A percentile compares a stretch with the other conserved stretches of the same genome.
phyloP scores from a whole-genome alignment of 2,888 invertebrate species.

The Dendrolimus pini region DNA sequence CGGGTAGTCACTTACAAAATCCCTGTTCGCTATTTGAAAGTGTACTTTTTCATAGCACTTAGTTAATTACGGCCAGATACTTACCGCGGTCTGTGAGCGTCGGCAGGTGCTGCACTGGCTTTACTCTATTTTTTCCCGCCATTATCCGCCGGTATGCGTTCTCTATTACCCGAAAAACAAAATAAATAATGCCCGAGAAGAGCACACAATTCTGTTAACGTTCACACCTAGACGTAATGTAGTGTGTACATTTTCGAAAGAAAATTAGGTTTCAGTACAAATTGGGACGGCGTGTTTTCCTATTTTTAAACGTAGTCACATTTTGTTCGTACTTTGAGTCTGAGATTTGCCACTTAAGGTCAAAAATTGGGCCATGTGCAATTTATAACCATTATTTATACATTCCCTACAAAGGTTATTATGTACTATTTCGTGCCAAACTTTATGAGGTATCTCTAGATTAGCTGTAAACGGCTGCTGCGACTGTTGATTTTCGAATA shows the following conservation, averaged over 20 bases:
- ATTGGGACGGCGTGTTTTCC: neutral
- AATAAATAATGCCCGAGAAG: slow-evolving; percentile 16
- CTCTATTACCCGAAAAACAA: slow-evolving; percentile 24
- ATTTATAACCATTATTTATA: too few species aligned
- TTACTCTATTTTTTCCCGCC: slow-evolving; percentile 18
- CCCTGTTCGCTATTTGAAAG: neutral
- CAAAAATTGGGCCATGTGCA: too few species aligned
- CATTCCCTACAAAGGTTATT: too few species aligned
- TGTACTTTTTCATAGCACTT: neutral
- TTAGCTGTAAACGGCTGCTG: too few species aligned
- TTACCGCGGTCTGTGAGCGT: slow-evolving; percentile 5
- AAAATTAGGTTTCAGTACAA: neutral
- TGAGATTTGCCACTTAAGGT: too few species aligned
- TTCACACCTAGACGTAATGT: neutral
- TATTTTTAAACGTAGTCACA: neutral
- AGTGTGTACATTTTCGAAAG: neutral
- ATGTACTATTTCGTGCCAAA: too few species aligned
- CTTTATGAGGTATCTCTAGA: too few species aligned
- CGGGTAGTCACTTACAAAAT: neutral
- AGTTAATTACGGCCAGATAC: neutral
- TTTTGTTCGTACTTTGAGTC: too few species aligned
- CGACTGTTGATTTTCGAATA: too few species aligned
- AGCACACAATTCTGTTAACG: slow-evolving; percentile 8
- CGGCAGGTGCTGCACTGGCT: slow-evolving; percentile 3
- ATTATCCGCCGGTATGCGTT: slow-evolving; percentile 24